Base-by-base conservation (phyloP, 1,140 invertebrate genomes). In the Reticulitermes speratus region DNA sequence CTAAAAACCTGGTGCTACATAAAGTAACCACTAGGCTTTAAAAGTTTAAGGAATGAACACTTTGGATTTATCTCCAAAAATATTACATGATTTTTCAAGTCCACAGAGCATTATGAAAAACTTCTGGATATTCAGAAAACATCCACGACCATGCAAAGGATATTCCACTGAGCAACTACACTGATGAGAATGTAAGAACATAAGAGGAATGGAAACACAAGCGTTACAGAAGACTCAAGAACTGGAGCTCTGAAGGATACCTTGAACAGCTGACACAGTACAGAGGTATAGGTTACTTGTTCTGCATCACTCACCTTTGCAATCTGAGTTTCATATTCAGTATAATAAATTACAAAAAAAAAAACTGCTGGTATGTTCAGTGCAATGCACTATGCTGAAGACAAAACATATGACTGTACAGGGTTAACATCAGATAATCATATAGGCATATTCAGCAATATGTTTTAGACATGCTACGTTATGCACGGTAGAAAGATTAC, bases 381-480 rank as follows among this genome's bases (percentile, higher is more conserved):
- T 65, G 59, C 59, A 65, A 65, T 65, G 59, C n/a, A 25, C 7
- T 75, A 75, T 75, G n/a, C 65, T 25, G n/a, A 30, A 75, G 65
- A 75, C 25, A 75, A 75, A 75, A 75, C 30, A 30, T 6, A 30
- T 30, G 25, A 30, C n/a, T 30, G 16, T n/a, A 75, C 21, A 16
- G 65, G n/a, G 65, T 75, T 88, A 90, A 59, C 92, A 87, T 83
- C 25, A 94, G 14, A 30, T 65, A 65, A 65, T 48, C 14, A 55
- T 55, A 30, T 14, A 30, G 25, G n/a, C n/a, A 16, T 75, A 75
- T 3, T 30, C 65, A 75, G 65, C n/a, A 75, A 75, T 75, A 30
- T 75, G 16, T 75, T 30, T 8, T 75, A 75, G 65, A 75, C 65
- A 75, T 75, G 65, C 65, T 9, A 11, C 25, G 65, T 75, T 75